phyloP scores from a whole-genome alignment of 2,113 vertebrate species.

The Zosterops japonicus region DNA sequence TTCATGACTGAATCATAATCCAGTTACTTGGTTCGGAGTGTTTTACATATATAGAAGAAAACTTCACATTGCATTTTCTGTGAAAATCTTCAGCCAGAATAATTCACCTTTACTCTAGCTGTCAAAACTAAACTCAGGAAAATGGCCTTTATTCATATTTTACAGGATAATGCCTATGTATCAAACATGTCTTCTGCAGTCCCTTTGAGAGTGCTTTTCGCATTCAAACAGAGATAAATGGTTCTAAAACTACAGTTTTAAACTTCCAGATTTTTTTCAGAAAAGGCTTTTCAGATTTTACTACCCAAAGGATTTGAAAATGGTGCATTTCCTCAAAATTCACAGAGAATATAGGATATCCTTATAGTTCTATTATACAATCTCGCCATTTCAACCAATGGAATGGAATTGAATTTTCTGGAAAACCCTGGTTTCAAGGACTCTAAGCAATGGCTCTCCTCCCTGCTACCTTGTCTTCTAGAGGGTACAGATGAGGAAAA shows the following conservation, averaged over 20 bases:
- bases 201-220: not conserved
- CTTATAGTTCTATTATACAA: not conserved
- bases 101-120: not conserved
- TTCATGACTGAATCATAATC: not conserved
- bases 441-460: not conserved
- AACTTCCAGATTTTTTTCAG: not conserved
- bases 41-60: not conserved
- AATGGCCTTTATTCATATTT: not conserved
- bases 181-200: not conserved
- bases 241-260: not conserved
- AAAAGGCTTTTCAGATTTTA: not conserved
- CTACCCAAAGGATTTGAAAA: not conserved
- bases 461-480: rapidly evolving
- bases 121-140: not conserved
- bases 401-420: not conserved
- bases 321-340: not conserved
- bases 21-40: not conserved
- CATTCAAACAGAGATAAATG: not conserved
- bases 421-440: not conserved
- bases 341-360: not conserved
- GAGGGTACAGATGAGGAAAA: not conserved
- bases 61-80: not conserved
- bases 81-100: not conserved
- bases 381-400: not conserved
- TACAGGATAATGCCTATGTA: not conserved